phyloP scores from a whole-genome alignment of 2,797 vertebrate genomes.

The Tokudaia muenninki region DNA sequence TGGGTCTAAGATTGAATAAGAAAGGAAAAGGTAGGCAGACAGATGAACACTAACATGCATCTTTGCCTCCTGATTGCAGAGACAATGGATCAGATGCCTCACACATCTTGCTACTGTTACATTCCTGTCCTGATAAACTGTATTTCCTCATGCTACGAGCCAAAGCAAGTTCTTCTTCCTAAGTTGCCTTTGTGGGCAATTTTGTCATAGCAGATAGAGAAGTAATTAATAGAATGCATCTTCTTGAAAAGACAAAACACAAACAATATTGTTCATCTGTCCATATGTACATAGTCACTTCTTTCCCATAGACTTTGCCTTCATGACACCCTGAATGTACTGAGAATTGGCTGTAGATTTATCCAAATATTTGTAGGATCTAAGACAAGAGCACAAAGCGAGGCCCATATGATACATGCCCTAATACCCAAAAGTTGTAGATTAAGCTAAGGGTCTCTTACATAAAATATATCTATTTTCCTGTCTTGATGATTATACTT shows the following conservation, averaged over 20 bases:
- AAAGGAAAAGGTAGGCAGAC: not conserved
- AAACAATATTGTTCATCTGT: not conserved
- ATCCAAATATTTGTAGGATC: not conserved
- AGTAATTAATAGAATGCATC: not conserved
- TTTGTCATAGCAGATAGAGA: not conserved
- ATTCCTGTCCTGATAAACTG: not conserved
- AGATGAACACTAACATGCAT: not conserved
- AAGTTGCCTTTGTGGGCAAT: not conserved
- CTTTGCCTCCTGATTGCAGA: not conserved
- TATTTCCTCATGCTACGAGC: not conserved
- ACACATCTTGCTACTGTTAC: not conserved
- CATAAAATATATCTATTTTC: not conserved
- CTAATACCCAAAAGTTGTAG: slow-evolving; percentile 43
- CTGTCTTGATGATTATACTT: slow-evolving; percentile 53
- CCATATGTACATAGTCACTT: not conserved
- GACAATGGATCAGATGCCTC: not conserved
- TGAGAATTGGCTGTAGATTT: not conserved
- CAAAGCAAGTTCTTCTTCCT: not conserved
- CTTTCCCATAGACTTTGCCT: slow-evolving; percentile 1
- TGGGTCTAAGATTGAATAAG: not conserved
- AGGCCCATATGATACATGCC: not conserved
- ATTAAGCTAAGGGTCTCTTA: slow-evolving; percentile 25
- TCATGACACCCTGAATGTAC: not conserved
- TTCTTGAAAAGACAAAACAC: not conserved
- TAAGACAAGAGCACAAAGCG: slow-evolving; percentile 11